Evolutionary conservation across 2,113 vertebrate species (phyloP).

Genomic region (Anolis carolinensis): DNA sequence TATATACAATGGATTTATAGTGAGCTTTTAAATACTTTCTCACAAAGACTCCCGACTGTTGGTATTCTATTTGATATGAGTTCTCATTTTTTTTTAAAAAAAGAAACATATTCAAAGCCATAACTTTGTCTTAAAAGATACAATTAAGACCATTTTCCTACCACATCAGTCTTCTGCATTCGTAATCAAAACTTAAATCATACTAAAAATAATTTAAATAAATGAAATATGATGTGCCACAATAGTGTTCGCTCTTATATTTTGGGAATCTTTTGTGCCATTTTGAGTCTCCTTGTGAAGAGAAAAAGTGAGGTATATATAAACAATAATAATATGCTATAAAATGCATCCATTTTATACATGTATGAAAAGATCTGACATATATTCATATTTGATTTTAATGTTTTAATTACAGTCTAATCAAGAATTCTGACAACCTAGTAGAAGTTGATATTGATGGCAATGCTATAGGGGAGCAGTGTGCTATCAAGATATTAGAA

Average conservation of each 20-base stretch:
- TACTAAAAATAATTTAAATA: not conserved
- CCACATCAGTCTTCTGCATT: not conserved
- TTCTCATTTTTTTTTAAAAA: no score
- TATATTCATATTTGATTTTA: not conserved
- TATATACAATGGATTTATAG: no score
- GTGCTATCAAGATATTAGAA: constrained; percentile 52
- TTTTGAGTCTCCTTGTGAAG: no score
- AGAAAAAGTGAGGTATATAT: no score
- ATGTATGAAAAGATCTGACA: not conserved
- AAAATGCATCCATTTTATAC: not conserved
- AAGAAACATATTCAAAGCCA: not conserved
- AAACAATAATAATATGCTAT: no score
- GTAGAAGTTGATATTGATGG: constrained; percentile 70
- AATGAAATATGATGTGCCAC: not conserved
- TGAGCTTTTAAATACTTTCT: no score
- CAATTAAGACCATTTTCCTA: not conserved
- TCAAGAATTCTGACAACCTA: constrained; percentile 59
- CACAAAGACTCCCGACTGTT: no score
- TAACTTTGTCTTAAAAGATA: not conserved
- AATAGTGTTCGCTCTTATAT: not conserved
- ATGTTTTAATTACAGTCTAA: constrained; percentile 56
- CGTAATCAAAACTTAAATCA: not conserved
- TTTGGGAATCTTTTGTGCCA: not conserved
- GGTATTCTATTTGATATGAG: no score
- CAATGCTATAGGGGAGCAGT: constrained; percentile 59